These are phyloP conservation scores for Mayetiola destructor DNA, from an alignment of 2,888 invertebrate genomes.

Conservation along the genomic window DNA sequence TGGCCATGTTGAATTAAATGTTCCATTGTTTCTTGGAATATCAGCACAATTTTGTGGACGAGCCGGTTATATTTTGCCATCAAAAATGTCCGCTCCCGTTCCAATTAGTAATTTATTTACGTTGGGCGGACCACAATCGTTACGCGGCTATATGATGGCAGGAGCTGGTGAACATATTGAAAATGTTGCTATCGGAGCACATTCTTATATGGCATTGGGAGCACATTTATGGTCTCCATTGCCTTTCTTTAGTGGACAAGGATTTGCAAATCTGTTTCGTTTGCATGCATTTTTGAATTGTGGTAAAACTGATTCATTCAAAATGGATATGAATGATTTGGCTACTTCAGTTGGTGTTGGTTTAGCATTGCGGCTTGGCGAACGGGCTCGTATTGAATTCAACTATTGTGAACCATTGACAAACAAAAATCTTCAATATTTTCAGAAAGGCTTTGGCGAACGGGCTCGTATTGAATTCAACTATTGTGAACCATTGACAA, in stretches of 20 bases:
- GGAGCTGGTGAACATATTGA: conserved; percentile 79
- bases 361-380: conserved; percentile 65
- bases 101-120: conserved; percentile 32
- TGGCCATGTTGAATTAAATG: conserved; percentile 52
- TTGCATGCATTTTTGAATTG: conserved; percentile 81
- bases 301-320: conserved; percentile 55
- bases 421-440: conserved; percentile 44
- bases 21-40: conserved; percentile 41
- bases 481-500: conserved; percentile 68
- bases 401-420: conserved; percentile 79
- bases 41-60: conserved; percentile 32
- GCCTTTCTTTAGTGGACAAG: conserved; percentile 63
- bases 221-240: conserved; percentile 80
- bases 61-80: conserved; percentile 28
- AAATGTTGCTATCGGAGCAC: conserved; percentile 58
- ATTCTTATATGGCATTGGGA: conserved; percentile 73
- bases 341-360: conserved; percentile 57
- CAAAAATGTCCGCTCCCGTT: conserved; percentile 26
- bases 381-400: conserved; percentile 81
- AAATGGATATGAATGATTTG: conserved; percentile 23
- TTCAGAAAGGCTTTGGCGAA: conserved; percentile 56
- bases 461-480: conserved; percentile 89
- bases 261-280: conserved; percentile 70
- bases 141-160: conserved; percentile 76
- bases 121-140: conserved; percentile 69